A percentile compares a stretch with the other conserved stretches of the same genome.
phyloP scores from a whole-genome alignment of 2,113 vertebrate genomes.

The Xyliphius kryptos region DNA sequence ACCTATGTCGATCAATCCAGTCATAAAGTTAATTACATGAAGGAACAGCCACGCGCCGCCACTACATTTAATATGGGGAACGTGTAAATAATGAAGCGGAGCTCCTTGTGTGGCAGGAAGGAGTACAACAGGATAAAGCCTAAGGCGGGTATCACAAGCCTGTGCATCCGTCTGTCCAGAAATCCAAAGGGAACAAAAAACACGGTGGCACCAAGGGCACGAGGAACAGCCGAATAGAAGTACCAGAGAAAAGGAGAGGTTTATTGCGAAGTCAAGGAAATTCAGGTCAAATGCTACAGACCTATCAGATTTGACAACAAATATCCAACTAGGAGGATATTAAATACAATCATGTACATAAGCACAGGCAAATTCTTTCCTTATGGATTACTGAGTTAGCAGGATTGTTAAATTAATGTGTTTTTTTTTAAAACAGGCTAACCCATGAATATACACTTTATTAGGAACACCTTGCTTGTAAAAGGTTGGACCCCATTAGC shows the following conservation, averaged over 20 bases:
- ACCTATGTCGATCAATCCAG: too few species aligned
- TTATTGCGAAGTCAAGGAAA: slow-evolving; percentile 75
- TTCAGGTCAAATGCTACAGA: not conserved
- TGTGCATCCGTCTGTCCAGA: slow-evolving; percentile 68
- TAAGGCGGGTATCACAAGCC: slow-evolving; percentile 65
- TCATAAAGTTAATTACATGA: slow-evolving; percentile 75
- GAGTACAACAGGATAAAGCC: slow-evolving; percentile 88
- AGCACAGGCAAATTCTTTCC: too few species aligned
- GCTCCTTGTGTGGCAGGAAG: slow-evolving; percentile 88
- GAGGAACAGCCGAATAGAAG: slow-evolving; percentile 88
- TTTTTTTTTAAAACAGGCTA: too few species aligned
- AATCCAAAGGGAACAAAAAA: slow-evolving; percentile 79
- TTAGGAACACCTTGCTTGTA: too few species aligned
- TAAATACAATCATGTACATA: too few species aligned
- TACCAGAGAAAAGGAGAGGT: slow-evolving; percentile 91
- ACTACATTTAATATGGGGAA: slow-evolving; percentile 81
- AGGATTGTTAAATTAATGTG: too few species aligned
- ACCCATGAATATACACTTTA: too few species aligned
- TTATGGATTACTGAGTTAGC: too few species aligned
- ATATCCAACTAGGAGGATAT: too few species aligned
- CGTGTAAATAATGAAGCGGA: slow-evolving; percentile 90
- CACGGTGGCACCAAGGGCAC: slow-evolving; percentile 79
- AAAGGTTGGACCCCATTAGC: too few species aligned
- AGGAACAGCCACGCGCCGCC: slow-evolving; percentile 80
- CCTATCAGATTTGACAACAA: too few species aligned